Conservation (phyloP, 2,888 invertebrate genomes). For the Alviniconcha strummeri region DNA sequence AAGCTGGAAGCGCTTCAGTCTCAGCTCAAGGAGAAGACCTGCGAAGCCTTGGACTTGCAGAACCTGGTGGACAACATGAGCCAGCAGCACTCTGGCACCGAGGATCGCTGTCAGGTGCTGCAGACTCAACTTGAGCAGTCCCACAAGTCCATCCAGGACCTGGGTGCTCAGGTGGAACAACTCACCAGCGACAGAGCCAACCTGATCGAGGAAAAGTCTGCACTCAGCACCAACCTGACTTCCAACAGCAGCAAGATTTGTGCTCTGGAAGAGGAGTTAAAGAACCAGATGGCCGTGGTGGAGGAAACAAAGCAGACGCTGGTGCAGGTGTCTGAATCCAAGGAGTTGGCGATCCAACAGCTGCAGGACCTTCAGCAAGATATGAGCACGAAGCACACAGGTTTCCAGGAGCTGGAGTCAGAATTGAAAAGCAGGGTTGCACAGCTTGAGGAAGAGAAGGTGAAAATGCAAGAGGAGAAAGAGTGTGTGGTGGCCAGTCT, state of each 20-base stretch:
- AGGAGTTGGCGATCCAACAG: conserved; percentile 1
- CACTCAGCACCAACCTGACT: conserved; percentile 35
- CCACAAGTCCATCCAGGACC: conserved; percentile 12
- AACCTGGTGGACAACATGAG: conserved; percentile 30
- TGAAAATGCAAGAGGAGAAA: conserved; percentile 4
- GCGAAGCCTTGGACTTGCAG: conserved; percentile 31
- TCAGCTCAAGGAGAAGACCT: conserved; percentile 30
- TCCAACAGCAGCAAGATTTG: conserved; percentile 27
- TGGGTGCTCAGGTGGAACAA: conserved; percentile 27
- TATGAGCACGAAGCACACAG: neutral
- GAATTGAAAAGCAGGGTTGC: conserved; percentile 8
- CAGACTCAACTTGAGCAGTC: conserved; percentile 3
- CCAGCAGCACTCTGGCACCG: conserved; percentile 9
- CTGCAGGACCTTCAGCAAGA: conserved; percentile 10
- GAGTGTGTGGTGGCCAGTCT: neutral
- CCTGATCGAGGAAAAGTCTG: conserved; percentile 10
- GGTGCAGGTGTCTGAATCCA: conserved; percentile 22
- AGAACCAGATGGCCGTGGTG: conserved; percentile 20
- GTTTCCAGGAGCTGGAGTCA: conserved; percentile 11
- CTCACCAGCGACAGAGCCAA: conserved; percentile 21
- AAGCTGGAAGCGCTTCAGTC: conserved; percentile 27
- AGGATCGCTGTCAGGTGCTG: conserved; percentile 7
- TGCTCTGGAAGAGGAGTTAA: conserved; percentile 34
- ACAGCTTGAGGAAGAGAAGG: conserved; percentile 27
- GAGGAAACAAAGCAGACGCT: conserved; percentile 17